A percentile compares a stretch with the other conserved stretches of the same genome.
Conservation (phyloP, 2,888 invertebrate species). For the Pammene fasciana region DNA sequence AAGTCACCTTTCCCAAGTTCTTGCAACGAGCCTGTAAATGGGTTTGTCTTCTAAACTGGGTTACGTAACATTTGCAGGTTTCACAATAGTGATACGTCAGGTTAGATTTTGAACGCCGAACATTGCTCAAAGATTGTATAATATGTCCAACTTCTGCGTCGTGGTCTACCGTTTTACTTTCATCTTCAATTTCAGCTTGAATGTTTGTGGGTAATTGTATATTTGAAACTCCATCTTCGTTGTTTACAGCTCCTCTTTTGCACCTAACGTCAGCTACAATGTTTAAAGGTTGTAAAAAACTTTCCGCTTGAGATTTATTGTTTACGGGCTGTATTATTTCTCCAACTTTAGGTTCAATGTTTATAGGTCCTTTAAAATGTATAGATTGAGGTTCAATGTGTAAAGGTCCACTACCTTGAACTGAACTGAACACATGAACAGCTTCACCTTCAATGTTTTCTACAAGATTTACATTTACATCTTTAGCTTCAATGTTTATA, state of each 20-base stretch:
- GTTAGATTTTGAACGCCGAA: background rate
- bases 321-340: background rate
- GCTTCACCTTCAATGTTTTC: background rate
- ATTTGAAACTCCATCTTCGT: background rate
- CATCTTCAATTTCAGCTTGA: background rate
- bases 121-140: background rate
- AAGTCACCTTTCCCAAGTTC: conserved; percentile 50
- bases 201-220: background rate
- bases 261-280: background rate
- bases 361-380: background rate
- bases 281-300: background rate
- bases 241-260: background rate
- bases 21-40: conserved; percentile 56
- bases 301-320: too few relatives aligned
- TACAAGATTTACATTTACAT: background rate
- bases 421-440: too few relatives aligned
- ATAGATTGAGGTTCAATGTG: background rate
- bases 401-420: too few relatives aligned
- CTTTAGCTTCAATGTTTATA: background rate
- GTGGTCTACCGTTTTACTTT: background rate
- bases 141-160: too few relatives aligned
- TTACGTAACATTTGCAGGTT: conserved; percentile 62
- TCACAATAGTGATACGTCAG: conserved; percentile 49
- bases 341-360: background rate
- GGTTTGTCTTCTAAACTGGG: conserved; percentile 45